These are phyloP conservation scores for Tribolium freemani DNA, from an alignment of 2,888 invertebrate species.

Conservation along the genomic window DNA sequence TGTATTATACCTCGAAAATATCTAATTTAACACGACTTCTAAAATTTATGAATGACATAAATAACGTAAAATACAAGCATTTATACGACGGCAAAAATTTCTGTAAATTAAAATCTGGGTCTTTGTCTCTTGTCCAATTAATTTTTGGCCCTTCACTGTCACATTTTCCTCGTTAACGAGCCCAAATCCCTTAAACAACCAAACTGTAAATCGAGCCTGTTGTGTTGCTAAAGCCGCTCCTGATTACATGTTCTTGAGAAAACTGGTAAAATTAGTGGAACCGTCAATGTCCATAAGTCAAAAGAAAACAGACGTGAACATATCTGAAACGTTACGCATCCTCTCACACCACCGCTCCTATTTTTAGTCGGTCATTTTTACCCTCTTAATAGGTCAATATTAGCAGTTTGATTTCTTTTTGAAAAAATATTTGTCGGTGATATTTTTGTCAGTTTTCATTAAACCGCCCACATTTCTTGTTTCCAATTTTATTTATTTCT, in stretches of 20 bases:
- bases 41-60: too few relatives aligned
- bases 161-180: neutral
- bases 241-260: neutral
- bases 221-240: neutral
- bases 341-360: slow-evolving; percentile 1
- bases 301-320: slow-evolving; percentile 3
- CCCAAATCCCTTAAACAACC: slow-evolving; percentile 9
- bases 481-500: slow-evolving; percentile 60
- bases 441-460: slow-evolving; percentile 59
- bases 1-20: too few relatives aligned
- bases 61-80: too few relatives aligned
- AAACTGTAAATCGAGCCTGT: slow-evolving; percentile 17
- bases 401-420: slow-evolving; percentile 6
- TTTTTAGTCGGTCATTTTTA: slow-evolving; percentile 9
- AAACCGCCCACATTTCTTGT: slow-evolving; percentile 57
- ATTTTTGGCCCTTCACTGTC: neutral
- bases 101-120: too few relatives aligned
- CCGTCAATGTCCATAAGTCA: slow-evolving; percentile 20
- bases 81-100: too few relatives aligned
- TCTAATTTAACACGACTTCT: too few relatives aligned
- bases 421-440: slow-evolving; percentile 27
- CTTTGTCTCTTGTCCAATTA: too few relatives aligned
- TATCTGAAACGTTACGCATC: slow-evolving; percentile 5
- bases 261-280: slow-evolving; percentile 14
- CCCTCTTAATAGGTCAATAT: slow-evolving; percentile 20